Evolutionary conservation across 2,888 invertebrate species (phyloP).

Genomic region (Amblyjoppa proteus): DNA sequence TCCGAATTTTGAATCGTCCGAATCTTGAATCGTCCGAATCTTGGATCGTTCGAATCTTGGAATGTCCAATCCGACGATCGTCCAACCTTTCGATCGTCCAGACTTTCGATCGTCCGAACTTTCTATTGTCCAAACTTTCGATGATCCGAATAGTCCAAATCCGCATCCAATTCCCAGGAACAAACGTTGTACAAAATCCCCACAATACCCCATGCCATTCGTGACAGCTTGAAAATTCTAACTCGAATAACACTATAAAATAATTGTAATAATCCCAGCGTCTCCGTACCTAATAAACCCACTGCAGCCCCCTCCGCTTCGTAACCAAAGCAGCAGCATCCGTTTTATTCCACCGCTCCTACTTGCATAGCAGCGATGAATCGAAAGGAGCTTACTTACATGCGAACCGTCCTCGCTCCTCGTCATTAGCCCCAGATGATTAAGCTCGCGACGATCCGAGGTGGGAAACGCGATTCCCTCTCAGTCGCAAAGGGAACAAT

Average conservation of each 20-base stretch:
- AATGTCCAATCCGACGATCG: too few species aligned
- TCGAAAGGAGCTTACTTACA: constrained; percentile 19
- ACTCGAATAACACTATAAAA: constrained; percentile 8
- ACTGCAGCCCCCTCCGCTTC: background rate
- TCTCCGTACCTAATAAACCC: background rate
- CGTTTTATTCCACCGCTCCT: constrained; percentile 5
- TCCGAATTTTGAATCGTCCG: too few species aligned
- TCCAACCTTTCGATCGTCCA: too few species aligned
- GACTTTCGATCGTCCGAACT: too few species aligned
- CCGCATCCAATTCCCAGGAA: background rate
- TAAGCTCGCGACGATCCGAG: constrained; percentile 25
- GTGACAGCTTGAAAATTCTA: background rate
- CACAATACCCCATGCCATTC: background rate
- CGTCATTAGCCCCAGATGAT: constrained; percentile 57
- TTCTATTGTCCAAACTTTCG: background rate
- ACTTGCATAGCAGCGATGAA: background rate
- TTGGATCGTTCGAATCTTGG: too few species aligned
- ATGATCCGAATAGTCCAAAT: background rate
- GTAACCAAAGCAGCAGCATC: background rate
- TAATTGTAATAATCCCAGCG: constrained; percentile 45
- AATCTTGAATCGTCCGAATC: too few species aligned
- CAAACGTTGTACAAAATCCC: background rate
- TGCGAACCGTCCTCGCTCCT: background rate
- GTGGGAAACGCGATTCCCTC: constrained; percentile 41
- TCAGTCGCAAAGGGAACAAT: constrained; percentile 17